Conservation (phyloP, 2,888 invertebrate species). For the Abrostola triplasia region DNA sequence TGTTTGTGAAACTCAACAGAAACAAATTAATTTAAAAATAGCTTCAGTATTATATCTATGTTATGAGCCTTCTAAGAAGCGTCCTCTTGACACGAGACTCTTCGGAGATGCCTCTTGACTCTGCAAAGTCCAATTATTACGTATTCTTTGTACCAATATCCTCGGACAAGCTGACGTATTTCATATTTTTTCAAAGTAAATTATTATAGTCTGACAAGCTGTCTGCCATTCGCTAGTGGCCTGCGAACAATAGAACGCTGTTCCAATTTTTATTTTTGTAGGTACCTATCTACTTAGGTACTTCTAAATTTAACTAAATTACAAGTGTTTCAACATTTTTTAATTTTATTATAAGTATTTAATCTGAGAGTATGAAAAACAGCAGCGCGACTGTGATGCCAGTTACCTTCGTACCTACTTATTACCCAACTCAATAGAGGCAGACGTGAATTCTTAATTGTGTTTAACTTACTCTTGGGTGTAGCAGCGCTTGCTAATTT, state of each 20-base stretch:
- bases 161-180: conserved; percentile 11
- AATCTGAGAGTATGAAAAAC: no score
- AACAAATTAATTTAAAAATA: conserved; percentile 5
- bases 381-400: no score
- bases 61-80: conserved; percentile 9
- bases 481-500: conserved; percentile 18
- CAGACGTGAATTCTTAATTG: conserved; percentile 4
- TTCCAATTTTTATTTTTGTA: background rate
- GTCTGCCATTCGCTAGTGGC: background rate
- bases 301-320: no score
- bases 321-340: no score
- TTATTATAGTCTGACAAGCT: no score
- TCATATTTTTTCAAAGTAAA: conserved; percentile 1
- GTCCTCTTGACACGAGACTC: conserved; percentile 8
- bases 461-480: conserved; percentile 21
- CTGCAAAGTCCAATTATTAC: conserved; percentile 34
- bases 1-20: background rate
- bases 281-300: no score
- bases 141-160: conserved; percentile 12
- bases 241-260: background rate
- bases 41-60: background rate
- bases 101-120: conserved; percentile 3
- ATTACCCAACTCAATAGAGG: background rate
- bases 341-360: no score
- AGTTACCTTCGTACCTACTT: no score